Percentiles rank a stretch among this genome's conserved stretches.
Evolutionary conservation across 2,888 invertebrate genomes (phyloP).

Genomic region (Tuberolachnus salignus): DNA sequence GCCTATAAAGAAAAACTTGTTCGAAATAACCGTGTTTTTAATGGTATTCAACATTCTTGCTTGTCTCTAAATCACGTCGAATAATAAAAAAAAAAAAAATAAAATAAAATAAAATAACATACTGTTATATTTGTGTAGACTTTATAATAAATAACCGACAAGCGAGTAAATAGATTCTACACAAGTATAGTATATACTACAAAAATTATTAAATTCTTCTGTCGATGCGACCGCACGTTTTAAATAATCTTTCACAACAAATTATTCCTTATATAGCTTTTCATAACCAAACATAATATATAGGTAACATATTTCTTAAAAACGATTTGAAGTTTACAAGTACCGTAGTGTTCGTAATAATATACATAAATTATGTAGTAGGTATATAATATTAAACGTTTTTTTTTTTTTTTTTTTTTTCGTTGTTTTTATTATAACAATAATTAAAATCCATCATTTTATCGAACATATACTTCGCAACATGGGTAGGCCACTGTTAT

Average conservation of each 20-base stretch:
- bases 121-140: conserved; percentile 30
- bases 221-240: conserved; percentile 48
- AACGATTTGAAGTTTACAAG: neutral
- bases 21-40: conserved; percentile 26
- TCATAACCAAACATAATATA: neutral
- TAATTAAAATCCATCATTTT: too few relatives aligned
- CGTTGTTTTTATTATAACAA: too few relatives aligned
- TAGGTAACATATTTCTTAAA: conserved; percentile 6
- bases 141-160: conserved; percentile 45
- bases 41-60: conserved; percentile 46
- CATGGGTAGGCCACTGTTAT: too few relatives aligned
- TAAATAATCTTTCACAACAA: conserved; percentile 31
- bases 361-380: neutral
- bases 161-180: conserved; percentile 40
- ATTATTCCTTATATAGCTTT: conserved; percentile 26
- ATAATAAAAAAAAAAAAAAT: conserved; percentile 7
- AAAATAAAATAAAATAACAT: neutral
- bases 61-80: conserved; percentile 44
- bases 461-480: too few relatives aligned
- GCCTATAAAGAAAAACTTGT: conserved; percentile 23
- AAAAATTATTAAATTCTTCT: conserved; percentile 51
- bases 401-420: neutral
- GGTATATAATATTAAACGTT: neutral
- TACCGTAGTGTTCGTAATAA: neutral
- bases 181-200: neutral